These are phyloP conservation scores for Formica selysi DNA, from an alignment of 1,140 invertebrate genomes.

Conservation along the genomic window DNA sequence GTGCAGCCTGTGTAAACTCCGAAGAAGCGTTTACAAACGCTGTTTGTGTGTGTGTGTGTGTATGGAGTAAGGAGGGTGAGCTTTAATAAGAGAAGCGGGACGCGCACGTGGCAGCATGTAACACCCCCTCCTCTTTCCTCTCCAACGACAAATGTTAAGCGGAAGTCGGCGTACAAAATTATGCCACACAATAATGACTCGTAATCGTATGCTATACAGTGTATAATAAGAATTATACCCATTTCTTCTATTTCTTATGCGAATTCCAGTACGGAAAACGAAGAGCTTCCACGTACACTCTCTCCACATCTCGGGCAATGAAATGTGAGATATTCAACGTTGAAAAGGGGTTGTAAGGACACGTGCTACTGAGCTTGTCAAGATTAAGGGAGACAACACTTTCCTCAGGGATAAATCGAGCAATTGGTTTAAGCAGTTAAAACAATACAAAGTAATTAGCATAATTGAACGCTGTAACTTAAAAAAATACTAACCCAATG, in stretches of 20 bases:
- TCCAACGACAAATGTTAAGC: constrained; percentile 49
- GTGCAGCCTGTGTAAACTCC: constrained; percentile 69
- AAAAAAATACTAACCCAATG: not conserved
- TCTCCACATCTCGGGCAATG: constrained; percentile 29
- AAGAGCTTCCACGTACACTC: not conserved
- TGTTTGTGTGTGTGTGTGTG: not conserved
- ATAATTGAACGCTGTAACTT: not conserved
- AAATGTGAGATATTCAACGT: constrained; percentile 64
- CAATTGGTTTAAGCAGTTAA: not conserved
- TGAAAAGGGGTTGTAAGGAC: constrained; percentile 45
- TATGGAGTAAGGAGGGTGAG: constrained; percentile 32
- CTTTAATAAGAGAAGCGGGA: constrained; percentile 62
- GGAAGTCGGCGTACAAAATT: constrained; percentile 71
- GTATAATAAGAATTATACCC: not conserved
- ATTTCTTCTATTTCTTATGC: not conserved
- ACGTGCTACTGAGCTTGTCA: constrained; percentile 30
- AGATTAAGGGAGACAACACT: constrained; percentile 12
- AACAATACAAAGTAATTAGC: not conserved
- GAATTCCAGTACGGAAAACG: constrained; percentile 48
- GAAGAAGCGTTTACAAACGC: constrained; percentile 35
- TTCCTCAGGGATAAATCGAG: constrained; percentile 15
- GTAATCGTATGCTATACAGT: constrained; percentile 1
- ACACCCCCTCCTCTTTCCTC: constrained; percentile 43
- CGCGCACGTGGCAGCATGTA: constrained; percentile 64
- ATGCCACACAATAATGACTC: constrained; percentile 61